Evolutionary conservation across 2,113 vertebrate genomes (phyloP), one percentile per base, ranked within the genome.

Genomic region (Rhabdomys dilectus): DNA sequence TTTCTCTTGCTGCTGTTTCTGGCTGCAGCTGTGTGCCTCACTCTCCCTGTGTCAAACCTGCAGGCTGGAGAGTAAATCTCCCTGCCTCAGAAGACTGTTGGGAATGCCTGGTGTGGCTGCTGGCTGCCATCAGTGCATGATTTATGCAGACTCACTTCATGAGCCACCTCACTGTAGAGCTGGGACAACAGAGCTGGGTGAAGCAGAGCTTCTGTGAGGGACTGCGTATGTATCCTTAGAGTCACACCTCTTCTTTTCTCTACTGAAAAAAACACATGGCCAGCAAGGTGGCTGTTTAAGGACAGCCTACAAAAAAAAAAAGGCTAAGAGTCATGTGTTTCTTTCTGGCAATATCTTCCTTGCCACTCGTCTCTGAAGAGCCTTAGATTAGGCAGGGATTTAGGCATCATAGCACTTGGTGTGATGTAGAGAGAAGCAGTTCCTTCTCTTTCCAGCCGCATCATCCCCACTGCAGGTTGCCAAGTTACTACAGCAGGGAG

Each of bases 401-500:
- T 6, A 11, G 72, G 66, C 3, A 66, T 10, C 3, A 58, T 4
- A 6, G 7, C 15, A 1, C 0, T 13, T 15, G n/a, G 8, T 5
- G 7, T 8, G 0, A 13, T 5, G 36, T 29, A 11, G n/a, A 3
- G 1, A 5, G 48, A 5, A 5, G 24, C 26, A 39, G 15, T 5
- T 10, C 10, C 17, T 56, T 73, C n/a, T 39, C 0, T 0, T 36
- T 19, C 70, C 3, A 3, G 1, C 21, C 29, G 76, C 36, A n/a
- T 19, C 6, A 4, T 39, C 53, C 56, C 24, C 0, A 39, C 7
- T 81, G 64, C 24, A 11, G 76, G 48, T 72, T 72, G 34, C 58
- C 1, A 2, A 12, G 72, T 1, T 26, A 68, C 22, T 31, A 3
- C 39, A 39, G n/a, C 72, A 3, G 51, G 80, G 39, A 2, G 13